Evolutionary conservation across 2,797 vertebrate species (phyloP).

Genomic region (Morelia viridis): DNA sequence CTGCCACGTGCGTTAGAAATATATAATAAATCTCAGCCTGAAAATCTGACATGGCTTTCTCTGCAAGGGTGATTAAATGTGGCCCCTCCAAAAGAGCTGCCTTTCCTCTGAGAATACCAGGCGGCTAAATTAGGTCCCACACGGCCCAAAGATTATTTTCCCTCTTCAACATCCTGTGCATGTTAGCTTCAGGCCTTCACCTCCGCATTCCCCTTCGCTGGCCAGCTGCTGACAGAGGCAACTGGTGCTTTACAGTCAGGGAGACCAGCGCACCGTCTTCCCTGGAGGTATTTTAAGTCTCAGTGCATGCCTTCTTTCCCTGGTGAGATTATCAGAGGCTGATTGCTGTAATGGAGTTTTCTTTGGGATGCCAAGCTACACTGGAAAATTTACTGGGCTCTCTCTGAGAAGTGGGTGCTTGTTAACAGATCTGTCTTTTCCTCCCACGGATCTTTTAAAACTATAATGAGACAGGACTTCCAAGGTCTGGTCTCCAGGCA

Average conservation of each 20-base stretch:
- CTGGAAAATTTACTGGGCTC: background rate
- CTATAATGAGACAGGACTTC: background rate
- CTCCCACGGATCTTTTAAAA: background rate
- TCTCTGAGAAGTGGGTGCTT: background rate
- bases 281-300: background rate
- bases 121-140: no score
- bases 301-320: background rate
- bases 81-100: no score
- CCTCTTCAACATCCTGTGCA: background rate
- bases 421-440: background rate
- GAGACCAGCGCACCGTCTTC: background rate
- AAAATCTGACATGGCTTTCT: no score
- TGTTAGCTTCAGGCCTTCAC: fast-evolving
- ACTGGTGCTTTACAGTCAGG: background rate
- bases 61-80: no score
- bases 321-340: background rate
- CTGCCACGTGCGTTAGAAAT: no score
- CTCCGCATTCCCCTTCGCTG: background rate
- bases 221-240: background rate
- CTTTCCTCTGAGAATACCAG: no score
- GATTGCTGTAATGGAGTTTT: background rate
- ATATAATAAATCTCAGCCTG: no score
- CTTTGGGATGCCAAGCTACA: background rate
- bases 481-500: background rate
- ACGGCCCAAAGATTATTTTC: background rate